Conservation (phyloP, 2,888 invertebrate genomes). For the Scrobipalpa costella region DNA sequence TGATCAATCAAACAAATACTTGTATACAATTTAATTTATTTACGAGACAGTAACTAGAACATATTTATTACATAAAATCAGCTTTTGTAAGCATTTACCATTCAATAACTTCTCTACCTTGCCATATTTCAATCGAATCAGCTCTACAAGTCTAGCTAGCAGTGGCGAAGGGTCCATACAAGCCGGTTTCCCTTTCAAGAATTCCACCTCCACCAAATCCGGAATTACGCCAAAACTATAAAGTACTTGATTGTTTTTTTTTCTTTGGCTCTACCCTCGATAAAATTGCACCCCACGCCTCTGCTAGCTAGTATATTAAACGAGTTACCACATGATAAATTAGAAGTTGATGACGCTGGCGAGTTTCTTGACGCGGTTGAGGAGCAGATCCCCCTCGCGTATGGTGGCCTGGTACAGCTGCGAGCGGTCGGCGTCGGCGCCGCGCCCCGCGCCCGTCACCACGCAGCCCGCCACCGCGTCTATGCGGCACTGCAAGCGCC, state of each 20-base stretch:
- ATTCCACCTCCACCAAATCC: too few species aligned
- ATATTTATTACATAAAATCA: constrained; percentile 15
- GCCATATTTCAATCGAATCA: not conserved
- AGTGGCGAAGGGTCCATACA: too few species aligned
- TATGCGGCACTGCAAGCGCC: constrained; percentile 97
- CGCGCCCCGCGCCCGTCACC: constrained; percentile 86
- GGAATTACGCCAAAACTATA: too few species aligned
- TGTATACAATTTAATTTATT: constrained; percentile 15
- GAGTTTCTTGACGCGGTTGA: constrained; percentile 98
- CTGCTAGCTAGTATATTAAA: constrained; percentile 25
- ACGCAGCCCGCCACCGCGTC: constrained; percentile 98
- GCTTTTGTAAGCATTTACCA: constrained; percentile 3
- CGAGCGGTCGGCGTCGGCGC: constrained; percentile 78
- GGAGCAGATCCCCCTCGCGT: constrained; percentile 97
- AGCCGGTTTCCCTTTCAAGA: too few species aligned
- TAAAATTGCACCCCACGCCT: too few species aligned
- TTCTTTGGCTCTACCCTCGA: too few species aligned
- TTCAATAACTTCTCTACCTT: not conserved
- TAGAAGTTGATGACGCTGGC: constrained; percentile 99
- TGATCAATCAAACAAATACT: constrained; percentile 9
- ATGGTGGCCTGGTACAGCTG: constrained; percentile 97
- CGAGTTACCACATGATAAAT: constrained; percentile 42
- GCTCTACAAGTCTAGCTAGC: too few species aligned
- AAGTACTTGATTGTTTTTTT: too few species aligned
- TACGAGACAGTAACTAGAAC: not conserved